A percentile compares a stretch with the other conserved stretches of the same genome.
Conservation (phyloP, 1,140 invertebrate species). For the Heliconius nattereri region DNA sequence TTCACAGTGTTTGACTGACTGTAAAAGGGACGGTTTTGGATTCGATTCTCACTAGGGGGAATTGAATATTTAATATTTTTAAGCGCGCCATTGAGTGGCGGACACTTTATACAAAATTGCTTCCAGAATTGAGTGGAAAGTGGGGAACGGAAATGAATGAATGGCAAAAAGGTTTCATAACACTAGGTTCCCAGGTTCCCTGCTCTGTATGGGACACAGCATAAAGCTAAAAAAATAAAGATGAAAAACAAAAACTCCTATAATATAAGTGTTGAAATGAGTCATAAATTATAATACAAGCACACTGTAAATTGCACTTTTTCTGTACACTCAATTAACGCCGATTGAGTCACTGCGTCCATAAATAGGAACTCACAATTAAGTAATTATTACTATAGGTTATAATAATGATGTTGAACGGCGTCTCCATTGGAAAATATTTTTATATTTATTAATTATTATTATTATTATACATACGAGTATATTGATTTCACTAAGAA, state of each 20-base stretch:
- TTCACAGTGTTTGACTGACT: not conserved
- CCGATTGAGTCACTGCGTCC: constrained; percentile 13
- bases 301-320: constrained; percentile 2
- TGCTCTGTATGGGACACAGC: too few species aligned
- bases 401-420: not conserved
- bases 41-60: not conserved
- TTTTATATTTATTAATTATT: not conserved
- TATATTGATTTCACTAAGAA: too few species aligned
- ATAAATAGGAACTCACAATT: not conserved
- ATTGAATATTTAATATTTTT: too few species aligned
- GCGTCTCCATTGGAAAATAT: not conserved
- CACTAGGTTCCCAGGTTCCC: too few species aligned
- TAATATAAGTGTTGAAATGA: not conserved
- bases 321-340: constrained; percentile 15
- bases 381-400: not conserved
- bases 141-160: too few species aligned
- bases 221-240: too few species aligned
- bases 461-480: too few species aligned
- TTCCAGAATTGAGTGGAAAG: too few species aligned
- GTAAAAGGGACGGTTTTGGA: not conserved
- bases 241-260: too few species aligned
- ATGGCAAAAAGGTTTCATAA: too few species aligned
- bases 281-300: not conserved
- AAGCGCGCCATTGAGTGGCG: too few species aligned
- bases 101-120: too few species aligned